Evolutionary conservation across 2,888 invertebrate species (phyloP).

Genomic region (Eilema griseolum): DNA sequence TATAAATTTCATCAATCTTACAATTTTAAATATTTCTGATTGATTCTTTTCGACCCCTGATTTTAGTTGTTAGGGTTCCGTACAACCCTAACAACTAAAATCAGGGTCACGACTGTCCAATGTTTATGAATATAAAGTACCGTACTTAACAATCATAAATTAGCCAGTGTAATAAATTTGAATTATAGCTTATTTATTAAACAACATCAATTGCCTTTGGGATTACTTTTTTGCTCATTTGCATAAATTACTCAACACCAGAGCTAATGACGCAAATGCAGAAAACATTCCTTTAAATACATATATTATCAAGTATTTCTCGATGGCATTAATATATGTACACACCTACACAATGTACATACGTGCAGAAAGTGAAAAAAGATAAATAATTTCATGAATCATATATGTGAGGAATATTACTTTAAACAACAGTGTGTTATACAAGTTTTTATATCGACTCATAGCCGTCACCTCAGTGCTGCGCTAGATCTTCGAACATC

Average conservation of each 20-base stretch:
- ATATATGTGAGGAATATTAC: conserved; percentile 14
- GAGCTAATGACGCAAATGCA: conserved; percentile 26
- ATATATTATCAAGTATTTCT: not conserved
- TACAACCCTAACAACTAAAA: not conserved
- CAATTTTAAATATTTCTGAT: too few relatives aligned
- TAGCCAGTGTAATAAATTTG: conserved; percentile 38
- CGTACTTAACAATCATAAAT: conserved; percentile 20
- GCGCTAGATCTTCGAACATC: too few relatives aligned
- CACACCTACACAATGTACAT: not conserved
- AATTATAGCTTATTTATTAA: conserved; percentile 44
- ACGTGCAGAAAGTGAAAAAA: not conserved
- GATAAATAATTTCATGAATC: conserved; percentile 8
- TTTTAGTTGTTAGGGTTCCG: too few relatives aligned
- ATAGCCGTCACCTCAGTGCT: too few relatives aligned
- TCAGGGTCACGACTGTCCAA: conserved; percentile 4
- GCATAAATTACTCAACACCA: conserved; percentile 26
- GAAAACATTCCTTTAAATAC: conserved; percentile 1
- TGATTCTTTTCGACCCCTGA: too few relatives aligned
- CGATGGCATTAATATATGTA: not conserved
- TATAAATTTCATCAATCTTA: too few relatives aligned
- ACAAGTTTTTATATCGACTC: not conserved
- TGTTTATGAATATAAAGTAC: conserved; percentile 15
- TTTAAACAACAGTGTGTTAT: not conserved
- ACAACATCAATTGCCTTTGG: conserved; percentile 44
- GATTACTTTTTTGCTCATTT: conserved; percentile 45